These are phyloP conservation scores for Listronotus oregonensis DNA, from an alignment of 1,140 invertebrate species.

Conservation along the genomic window DNA sequence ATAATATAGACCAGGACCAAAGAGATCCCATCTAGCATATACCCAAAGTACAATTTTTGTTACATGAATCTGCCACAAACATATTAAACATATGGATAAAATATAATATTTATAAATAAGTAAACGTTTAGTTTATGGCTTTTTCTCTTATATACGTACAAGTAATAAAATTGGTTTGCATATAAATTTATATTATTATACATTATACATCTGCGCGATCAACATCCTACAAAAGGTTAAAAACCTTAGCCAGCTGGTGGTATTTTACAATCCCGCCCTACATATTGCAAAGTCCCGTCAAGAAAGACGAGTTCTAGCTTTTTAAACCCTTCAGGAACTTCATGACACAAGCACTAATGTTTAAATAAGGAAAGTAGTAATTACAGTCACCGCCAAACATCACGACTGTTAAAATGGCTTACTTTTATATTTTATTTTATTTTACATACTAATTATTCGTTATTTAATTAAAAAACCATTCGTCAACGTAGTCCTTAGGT, in stretches of 20 bases:
- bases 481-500: slow-evolving; percentile 7
- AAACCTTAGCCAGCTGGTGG: background rate
- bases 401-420: slow-evolving; percentile 22
- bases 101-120: no score
- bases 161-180: background rate
- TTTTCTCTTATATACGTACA: background rate
- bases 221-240: background rate
- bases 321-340: slow-evolving; percentile 30
- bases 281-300: background rate
- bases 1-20: no score
- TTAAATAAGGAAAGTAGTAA: slow-evolving; percentile 33
- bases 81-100: no score
- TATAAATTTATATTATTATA: no score
- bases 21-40: no score
- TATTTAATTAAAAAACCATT: slow-evolving; percentile 35
- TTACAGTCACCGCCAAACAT: slow-evolving; percentile 32
- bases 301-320: slow-evolving; percentile 1
- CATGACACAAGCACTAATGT: slow-evolving; percentile 27
- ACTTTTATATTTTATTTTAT: slow-evolving; percentile 4
- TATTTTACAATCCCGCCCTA: slow-evolving; percentile 7
- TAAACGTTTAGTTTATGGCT: no score
- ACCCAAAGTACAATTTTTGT: no score
- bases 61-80: no score
- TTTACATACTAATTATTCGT: slow-evolving; percentile 23
- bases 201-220: no score